Percentiles rank a stretch among this genome's conserved stretches.
Conservation (phyloP, 2,797 vertebrate species). For the Denticeps clupeoides region DNA sequence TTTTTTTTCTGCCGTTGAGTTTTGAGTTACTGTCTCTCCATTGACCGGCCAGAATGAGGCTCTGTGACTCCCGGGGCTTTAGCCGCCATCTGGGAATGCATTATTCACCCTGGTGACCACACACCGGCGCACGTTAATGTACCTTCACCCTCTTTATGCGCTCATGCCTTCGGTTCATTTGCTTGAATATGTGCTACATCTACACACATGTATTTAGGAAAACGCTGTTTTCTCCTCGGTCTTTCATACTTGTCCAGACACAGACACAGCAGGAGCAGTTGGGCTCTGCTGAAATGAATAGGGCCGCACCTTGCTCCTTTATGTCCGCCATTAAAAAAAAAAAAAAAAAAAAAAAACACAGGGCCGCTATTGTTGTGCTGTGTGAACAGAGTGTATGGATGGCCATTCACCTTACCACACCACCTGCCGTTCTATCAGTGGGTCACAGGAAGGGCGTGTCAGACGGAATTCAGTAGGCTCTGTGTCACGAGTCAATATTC, state of each 20-base stretch:
- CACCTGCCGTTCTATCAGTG: slow-evolving; percentile 32
- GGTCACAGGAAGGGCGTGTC: slow-evolving; percentile 4
- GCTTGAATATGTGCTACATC: no score
- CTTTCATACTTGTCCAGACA: background rate
- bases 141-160: no score
- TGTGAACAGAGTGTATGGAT: slow-evolving; percentile 36
- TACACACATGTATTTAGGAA: no score
- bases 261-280: background rate
- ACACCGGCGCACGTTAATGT: no score
- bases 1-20: no score
- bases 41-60: no score
- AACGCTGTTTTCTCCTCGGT: background rate
- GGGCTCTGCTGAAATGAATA: slow-evolving; percentile 29
- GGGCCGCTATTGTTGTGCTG: slow-evolving; percentile 41
- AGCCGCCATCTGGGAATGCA: slow-evolving; percentile 1
- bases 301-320: slow-evolving; percentile 50
- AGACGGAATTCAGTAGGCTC: no score
- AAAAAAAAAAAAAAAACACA: no score
- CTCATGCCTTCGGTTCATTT: no score
- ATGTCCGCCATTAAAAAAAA: slow-evolving; percentile 38
- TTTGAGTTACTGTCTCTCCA: background rate
- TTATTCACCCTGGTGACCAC: background rate
- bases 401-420: slow-evolving; percentile 37
- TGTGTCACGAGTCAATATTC: no score
- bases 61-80: no score